phyloP scores from a whole-genome alignment of 2,888 invertebrate species.

The Tridacna crocea region DNA sequence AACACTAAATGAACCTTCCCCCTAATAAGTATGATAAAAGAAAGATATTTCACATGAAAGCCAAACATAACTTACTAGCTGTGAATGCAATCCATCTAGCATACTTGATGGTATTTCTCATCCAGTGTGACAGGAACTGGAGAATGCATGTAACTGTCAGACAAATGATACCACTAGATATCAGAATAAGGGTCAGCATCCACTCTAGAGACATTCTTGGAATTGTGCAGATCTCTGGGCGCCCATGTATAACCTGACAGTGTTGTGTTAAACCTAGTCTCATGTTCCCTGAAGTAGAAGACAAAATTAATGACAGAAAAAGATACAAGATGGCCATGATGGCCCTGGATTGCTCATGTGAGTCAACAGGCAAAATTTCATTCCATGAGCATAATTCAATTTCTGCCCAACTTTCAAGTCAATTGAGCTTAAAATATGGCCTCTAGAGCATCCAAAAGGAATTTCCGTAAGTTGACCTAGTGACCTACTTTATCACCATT shows the following conservation, averaged over 20 bases:
- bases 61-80: slow-evolving; percentile 67
- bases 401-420: no score
- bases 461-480: no score
- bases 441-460: no score
- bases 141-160: slow-evolving; percentile 70
- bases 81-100: slow-evolving; percentile 76
- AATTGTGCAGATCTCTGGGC: slow-evolving; percentile 70
- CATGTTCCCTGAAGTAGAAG: slow-evolving; percentile 71
- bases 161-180: slow-evolving; percentile 74
- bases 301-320: neutral
- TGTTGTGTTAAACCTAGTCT: slow-evolving; percentile 72
- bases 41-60: no score
- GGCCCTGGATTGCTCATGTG: no score
- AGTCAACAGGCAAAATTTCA: no score
- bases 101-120: slow-evolving; percentile 69
- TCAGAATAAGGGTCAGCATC: slow-evolving; percentile 73
- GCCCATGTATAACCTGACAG: slow-evolving; percentile 71
- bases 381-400: no score
- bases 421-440: no score
- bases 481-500: no score
- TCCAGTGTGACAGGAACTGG: slow-evolving; percentile 74
- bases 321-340: no score
- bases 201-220: slow-evolving; percentile 72
- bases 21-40: no score
- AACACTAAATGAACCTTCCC: no score